Evolutionary conservation across 2,888 invertebrate genomes (phyloP).

Genomic region (Globia sparganii): DNA sequence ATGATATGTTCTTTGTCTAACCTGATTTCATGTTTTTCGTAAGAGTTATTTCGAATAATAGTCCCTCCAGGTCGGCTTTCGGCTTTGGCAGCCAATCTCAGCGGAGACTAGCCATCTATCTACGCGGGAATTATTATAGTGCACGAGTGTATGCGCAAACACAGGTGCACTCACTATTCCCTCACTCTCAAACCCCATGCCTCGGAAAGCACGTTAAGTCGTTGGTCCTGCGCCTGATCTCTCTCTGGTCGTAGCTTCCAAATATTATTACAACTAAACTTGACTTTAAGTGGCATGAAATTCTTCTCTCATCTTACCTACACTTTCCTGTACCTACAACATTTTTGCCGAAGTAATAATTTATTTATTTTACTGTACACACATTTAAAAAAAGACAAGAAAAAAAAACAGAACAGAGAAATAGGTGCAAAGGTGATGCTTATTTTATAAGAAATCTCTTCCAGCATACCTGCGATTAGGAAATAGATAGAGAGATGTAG

Average conservation of each 20-base stretch:
- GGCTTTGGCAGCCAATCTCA: background rate
- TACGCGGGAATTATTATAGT: background rate
- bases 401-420: too few species aligned
- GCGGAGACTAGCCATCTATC: background rate
- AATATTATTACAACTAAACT: background rate
- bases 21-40: conserved; percentile 22
- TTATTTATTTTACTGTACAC: background rate
- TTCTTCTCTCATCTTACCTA: conserved; percentile 2
- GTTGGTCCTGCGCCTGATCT: background rate
- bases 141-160: background rate
- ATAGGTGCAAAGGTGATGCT: too few species aligned
- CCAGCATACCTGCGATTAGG: too few species aligned
- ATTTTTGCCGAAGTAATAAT: background rate
- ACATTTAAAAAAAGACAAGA: too few species aligned
- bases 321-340: background rate
- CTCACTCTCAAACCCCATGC: background rate
- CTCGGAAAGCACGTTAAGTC: background rate
- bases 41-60: conserved; percentile 1
- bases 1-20: conserved; percentile 48
- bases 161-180: background rate
- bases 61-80: background rate
- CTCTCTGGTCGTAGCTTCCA: background rate
- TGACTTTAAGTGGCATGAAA: background rate
- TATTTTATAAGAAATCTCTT: too few species aligned
- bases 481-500: too few species aligned